Evolutionary conservation across 2,888 invertebrate species (phyloP).

Genomic region (Horisme vitalbata): DNA sequence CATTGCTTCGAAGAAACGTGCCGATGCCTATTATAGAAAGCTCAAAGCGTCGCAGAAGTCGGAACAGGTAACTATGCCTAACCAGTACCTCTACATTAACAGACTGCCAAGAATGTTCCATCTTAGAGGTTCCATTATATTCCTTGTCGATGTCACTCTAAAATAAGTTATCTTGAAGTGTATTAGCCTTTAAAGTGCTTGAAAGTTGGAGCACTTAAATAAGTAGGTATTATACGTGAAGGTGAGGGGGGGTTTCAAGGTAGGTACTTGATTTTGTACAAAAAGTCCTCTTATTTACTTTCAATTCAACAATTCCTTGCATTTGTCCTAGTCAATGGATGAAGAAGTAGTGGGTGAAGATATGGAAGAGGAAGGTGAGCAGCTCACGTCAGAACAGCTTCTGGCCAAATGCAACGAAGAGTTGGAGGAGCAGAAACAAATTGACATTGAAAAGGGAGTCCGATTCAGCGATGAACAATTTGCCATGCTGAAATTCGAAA

Average conservation of each 20-base stretch:
- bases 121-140: too few species aligned
- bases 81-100: too few species aligned
- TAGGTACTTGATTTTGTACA: too few species aligned
- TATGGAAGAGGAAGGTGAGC: constrained; percentile 57
- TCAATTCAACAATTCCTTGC: neutral
- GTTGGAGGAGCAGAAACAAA: constrained; percentile 57
- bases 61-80: constrained; percentile 61
- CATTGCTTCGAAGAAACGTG: constrained; percentile 70
- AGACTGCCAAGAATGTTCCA: too few species aligned
- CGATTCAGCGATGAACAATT: constrained; percentile 83
- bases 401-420: constrained; percentile 61
- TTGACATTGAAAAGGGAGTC: constrained; percentile 81
- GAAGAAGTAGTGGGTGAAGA: constrained; percentile 68
- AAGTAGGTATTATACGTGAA: too few species aligned
- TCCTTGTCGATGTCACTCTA: too few species aligned
- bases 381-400: constrained; percentile 68
- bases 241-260: too few species aligned
- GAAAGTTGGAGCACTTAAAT: too few species aligned
- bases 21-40: constrained; percentile 73
- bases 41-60: constrained; percentile 63
- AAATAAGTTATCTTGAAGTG: too few species aligned
- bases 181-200: too few species aligned
- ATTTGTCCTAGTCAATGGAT: constrained; percentile 54
- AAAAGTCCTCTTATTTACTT: too few species aligned
- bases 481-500: constrained; percentile 84